Evolutionary conservation across 1,140 invertebrate genomes (phyloP), one percentile per base, ranked within the genome.

Genomic region (Drosophila sproati): DNA sequence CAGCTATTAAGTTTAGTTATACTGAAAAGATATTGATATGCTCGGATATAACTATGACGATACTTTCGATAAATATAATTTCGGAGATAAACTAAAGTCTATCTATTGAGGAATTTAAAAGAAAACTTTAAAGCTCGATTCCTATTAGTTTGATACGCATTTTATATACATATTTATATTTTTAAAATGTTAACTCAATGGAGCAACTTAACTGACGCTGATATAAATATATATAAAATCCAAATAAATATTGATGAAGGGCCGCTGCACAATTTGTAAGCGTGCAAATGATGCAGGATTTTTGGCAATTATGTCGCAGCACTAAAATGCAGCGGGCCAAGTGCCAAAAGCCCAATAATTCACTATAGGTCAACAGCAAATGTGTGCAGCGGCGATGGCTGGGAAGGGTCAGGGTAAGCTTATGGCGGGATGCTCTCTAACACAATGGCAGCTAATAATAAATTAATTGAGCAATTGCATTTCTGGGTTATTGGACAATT

Each of bases 391-490:
- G 5, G 20, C 0, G 12, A 10, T 3, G 5, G 54, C 20, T 39
- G 31, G 47, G 5, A 10, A 7, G 20, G 5, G 31, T 20, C 2
- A 50, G 0, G 4, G 35, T 12, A 7, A 7, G 32, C 20, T 20
- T 2, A 20, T 20, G 51, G 1, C 31, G 35, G 37, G 3, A 7
- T 28, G n/a, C n/a, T 29, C 29, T 51, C 47, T 54, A 70, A 55
- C 59, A 55, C 68, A 55, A 61, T 64, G 41, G 71, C 48, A 51
- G 60, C 54, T 72, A 55, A 66, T 72, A 59, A 72, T 72, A 76
- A 72, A 76, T 76, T 76, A 76, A 76, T 76, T 72, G 73, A 64
- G 68, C 73, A 72, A 72, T 76, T 64, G 69, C 48, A 72, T 64
- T 72, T 72, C 6, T 57, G 56, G 57, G 34, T 61, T 74, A 74